phyloP scores from a whole-genome alignment of 2,888 invertebrate species.

The Adelognathus sp. region DNA sequence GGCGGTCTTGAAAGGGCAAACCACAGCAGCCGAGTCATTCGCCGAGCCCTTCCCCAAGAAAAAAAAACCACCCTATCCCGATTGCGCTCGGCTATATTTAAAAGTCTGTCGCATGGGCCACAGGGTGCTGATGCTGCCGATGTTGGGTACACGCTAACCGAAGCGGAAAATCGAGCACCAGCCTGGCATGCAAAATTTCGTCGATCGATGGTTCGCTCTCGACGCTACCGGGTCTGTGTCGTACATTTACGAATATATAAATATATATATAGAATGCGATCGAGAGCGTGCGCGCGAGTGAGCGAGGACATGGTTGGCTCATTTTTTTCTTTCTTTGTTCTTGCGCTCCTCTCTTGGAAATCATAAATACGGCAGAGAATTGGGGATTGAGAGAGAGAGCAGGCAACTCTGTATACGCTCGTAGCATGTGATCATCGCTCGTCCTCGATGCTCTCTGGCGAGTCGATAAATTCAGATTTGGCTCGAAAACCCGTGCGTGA shows the following conservation, averaged over 20 bases:
- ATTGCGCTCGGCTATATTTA: slow-evolving; percentile 14
- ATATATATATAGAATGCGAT: no score
- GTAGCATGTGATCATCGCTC: slow-evolving; percentile 55
- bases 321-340: neutral
- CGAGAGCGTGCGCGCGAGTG: neutral
- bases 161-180: slow-evolving; percentile 37
- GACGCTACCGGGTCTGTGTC: neutral
- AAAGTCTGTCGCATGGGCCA: slow-evolving; percentile 26
- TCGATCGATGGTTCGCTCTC: slow-evolving; percentile 9
- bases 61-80: neutral
- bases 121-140: slow-evolving; percentile 27
- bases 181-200: slow-evolving; percentile 30
- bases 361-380: slow-evolving; percentile 35
- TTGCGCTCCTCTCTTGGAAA: neutral
- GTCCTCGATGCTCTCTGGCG: slow-evolving; percentile 42
- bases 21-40: slow-evolving; percentile 28
- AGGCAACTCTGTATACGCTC: slow-evolving; percentile 33
- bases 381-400: neutral
- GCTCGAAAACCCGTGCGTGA: slow-evolving; percentile 55
- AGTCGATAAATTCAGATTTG: slow-evolving; percentile 64
- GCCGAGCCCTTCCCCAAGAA: slow-evolving; percentile 4
- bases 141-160: slow-evolving; percentile 16
- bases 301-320: neutral
- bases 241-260: neutral
- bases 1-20: slow-evolving; percentile 32